Evolutionary conservation across 2,888 invertebrate genomes (phyloP).

Genomic region (Sarcophaga subvicina): DNA sequence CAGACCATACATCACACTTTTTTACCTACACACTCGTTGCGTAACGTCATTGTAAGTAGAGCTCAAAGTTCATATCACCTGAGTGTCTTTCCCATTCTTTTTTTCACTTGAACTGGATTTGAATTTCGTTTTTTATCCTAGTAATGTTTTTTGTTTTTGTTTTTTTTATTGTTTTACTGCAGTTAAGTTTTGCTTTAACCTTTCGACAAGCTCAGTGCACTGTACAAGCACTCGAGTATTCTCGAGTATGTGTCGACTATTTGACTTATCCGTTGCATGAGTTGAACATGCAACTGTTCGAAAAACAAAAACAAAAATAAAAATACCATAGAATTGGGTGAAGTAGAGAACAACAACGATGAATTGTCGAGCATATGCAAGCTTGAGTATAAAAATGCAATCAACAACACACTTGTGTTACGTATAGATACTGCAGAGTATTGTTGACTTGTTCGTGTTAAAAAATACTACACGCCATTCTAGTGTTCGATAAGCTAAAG

Average conservation of each 20-base stretch:
- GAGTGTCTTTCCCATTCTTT: slow-evolving; percentile 23
- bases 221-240: slow-evolving; percentile 23
- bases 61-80: slow-evolving; percentile 33
- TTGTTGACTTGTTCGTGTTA: no score
- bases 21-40: no score
- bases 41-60: neutral
- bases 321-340: no score
- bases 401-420: no score
- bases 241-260: slow-evolving; percentile 55
- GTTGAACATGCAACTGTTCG: slow-evolving; percentile 29
- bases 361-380: no score
- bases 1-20: no score
- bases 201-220: slow-evolving; percentile 33
- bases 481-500: no score
- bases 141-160: neutral
- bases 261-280: slow-evolving; percentile 62
- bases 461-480: no score
- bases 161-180: neutral
- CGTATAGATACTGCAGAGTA: no score
- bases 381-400: no score
- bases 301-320: neutral
- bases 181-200: slow-evolving; percentile 32
- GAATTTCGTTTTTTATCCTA: neutral
- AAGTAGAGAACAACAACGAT: no score
- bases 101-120: neutral